Percentiles rank a stretch among this genome's conserved stretches.
Evolutionary conservation across 2,113 vertebrate genomes (phyloP).

Genomic region (Arothron firmamentum): DNA sequence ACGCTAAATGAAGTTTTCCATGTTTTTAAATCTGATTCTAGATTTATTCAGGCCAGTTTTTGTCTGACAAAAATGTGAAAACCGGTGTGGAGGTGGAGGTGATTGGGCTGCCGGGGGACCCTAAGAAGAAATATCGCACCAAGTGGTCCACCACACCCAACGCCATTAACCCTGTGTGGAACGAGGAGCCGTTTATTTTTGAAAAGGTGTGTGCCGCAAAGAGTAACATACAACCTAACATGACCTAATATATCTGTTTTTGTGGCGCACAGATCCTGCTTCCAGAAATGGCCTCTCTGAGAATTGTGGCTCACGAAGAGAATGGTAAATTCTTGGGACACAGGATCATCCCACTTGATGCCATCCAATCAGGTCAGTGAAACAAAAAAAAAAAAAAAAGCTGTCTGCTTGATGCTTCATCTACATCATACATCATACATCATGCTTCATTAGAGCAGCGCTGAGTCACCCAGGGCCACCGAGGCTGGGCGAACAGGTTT

Average conservation of each 20-base stretch:
- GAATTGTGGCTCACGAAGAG: constrained; percentile 89
- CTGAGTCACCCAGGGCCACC: constrained; percentile 8
- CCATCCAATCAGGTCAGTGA: constrained; percentile 84
- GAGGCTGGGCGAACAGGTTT: constrained; percentile 9
- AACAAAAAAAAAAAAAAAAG: not conserved
- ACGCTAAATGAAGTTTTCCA: too few relatives aligned
- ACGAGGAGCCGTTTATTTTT: constrained; percentile 94
- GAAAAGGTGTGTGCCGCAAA: constrained; percentile 82
- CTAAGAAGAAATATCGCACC: constrained; percentile 91
- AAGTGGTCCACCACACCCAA: constrained; percentile 85
- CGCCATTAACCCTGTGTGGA: constrained; percentile 95
- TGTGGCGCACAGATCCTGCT: constrained; percentile 82
- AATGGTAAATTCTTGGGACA: constrained; percentile 94
- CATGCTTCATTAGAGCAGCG: constrained; percentile 13
- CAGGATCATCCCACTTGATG: constrained; percentile 87
- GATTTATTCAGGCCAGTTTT: constrained; percentile 96
- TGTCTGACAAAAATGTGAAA: constrained; percentile 88
- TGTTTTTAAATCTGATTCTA: constrained; percentile 41
- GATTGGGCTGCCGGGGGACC: constrained; percentile 89
- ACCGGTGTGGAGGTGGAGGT: constrained; percentile 92
- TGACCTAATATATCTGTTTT: constrained; percentile 14
- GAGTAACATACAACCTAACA: not conserved
- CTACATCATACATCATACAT: constrained; percentile 24
- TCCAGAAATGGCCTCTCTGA: constrained; percentile 88
- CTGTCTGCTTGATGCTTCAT: not conserved